Evolutionary conservation across 2,888 invertebrate species (phyloP).

Genomic region (Drosophila setosimentum): DNA sequence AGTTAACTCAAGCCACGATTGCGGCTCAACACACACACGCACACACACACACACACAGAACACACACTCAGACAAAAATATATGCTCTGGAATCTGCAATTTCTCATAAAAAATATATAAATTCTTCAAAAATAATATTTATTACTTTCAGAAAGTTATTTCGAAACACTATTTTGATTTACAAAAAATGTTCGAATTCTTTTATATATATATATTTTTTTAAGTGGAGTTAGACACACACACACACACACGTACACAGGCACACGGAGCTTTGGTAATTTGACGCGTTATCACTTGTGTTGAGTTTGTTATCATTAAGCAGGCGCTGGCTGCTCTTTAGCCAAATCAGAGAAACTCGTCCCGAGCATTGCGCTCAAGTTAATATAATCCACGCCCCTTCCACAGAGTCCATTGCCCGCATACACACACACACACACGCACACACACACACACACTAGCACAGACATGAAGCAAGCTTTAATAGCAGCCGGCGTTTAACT

Average conservation of each 20-base stretch:
- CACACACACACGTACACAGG: conserved; percentile 10
- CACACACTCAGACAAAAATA: conserved; percentile 2
- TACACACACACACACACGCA: conserved; percentile 8
- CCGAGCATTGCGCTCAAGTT: conserved; percentile 61
- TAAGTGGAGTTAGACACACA: conserved; percentile 9
- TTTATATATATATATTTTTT: not conserved
- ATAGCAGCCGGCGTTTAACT: conserved; percentile 59
- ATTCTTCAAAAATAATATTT: not conserved
- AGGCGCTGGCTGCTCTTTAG: conserved; percentile 72
- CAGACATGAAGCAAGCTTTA: conserved; percentile 66
- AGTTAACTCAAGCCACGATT: conserved; percentile 33
- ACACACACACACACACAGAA: conserved; percentile 7
- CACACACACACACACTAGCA: conserved; percentile 36
- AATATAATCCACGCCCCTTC: conserved; percentile 65
- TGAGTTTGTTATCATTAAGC: conserved; percentile 82
- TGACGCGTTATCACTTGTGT: conserved; percentile 82
- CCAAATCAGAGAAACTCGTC: conserved; percentile 66
- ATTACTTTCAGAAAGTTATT: not conserved
- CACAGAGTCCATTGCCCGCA: conserved; percentile 10
- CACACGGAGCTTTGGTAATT: conserved; percentile 70
- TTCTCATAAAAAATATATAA: not conserved
- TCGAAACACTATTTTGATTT: not conserved
- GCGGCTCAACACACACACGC: conserved; percentile 5
- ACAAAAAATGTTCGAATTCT: not conserved
- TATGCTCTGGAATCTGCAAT: not conserved